Percentiles rank a stretch among this genome's conserved stretches.
Evolutionary conservation across 2,113 vertebrate genomes (phyloP).

Genomic region (Pholis gunnellus): DNA sequence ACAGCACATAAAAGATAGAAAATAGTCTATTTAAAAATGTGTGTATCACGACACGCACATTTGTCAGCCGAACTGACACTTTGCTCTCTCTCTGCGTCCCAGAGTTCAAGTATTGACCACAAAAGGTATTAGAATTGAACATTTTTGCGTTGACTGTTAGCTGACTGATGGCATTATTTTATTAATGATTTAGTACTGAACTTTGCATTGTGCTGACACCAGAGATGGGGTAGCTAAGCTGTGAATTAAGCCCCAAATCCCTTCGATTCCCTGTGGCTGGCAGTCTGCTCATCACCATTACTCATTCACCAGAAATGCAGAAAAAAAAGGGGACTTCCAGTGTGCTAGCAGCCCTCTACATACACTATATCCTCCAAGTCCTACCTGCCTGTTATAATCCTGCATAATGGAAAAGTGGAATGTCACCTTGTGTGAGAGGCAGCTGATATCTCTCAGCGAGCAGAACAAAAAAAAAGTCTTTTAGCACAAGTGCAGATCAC

Average conservation of each 20-base stretch:
- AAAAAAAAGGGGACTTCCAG: conserved; percentile 69
- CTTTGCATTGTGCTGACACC: conserved; percentile 87
- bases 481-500: conserved; percentile 87
- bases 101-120: conserved; percentile 64
- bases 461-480: conserved; percentile 80
- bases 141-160: conserved; percentile 64
- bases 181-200: conserved; percentile 84
- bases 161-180: conserved; percentile 83
- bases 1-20: background rate
- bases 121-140: conserved; percentile 71
- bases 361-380: conserved; percentile 75
- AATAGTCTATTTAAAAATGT: background rate
- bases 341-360: conserved; percentile 59
- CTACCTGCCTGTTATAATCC: conserved; percentile 86
- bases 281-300: conserved; percentile 83
- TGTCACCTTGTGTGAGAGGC: conserved; percentile 88
- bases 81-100: background rate
- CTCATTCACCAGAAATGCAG: conserved; percentile 81
- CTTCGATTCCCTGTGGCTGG: conserved; percentile 80
- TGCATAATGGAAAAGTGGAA: conserved; percentile 86
- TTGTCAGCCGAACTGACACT: background rate
- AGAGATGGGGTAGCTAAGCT: conserved; percentile 83
- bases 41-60: background rate
- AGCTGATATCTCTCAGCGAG: conserved; percentile 83
- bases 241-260: conserved; percentile 85